These are phyloP conservation scores for Hesperophylax magnus DNA, from an alignment of 1,140 invertebrate species.

Conservation along the genomic window DNA sequence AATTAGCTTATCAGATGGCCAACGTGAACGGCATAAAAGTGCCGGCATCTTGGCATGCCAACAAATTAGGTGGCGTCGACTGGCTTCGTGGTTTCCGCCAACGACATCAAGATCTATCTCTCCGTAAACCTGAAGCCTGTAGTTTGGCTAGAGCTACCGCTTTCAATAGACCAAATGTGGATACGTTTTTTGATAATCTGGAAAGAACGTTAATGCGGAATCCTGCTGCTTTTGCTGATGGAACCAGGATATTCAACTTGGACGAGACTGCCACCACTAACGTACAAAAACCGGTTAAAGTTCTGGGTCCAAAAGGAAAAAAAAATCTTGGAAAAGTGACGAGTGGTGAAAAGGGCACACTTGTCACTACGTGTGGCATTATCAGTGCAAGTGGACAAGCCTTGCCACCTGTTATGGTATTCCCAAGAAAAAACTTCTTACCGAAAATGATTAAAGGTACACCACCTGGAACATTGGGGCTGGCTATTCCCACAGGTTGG, in stretches of 20 bases:
- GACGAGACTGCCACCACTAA: background rate
- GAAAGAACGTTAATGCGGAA: background rate
- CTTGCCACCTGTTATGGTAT: background rate
- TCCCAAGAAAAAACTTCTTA: background rate
- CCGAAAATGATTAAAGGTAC: background rate
- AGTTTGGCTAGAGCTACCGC: background rate
- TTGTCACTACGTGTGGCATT: background rate
- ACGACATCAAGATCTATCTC: background rate
- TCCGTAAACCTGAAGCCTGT: background rate
- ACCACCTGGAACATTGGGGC: background rate
- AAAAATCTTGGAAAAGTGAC: background rate
- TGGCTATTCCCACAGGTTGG: background rate
- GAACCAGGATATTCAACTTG: background rate
- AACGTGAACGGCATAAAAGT: background rate
- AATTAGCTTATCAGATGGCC: background rate
- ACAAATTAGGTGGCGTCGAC: background rate
- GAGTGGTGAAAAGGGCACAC: conserved; percentile 1
- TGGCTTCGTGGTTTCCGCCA: background rate
- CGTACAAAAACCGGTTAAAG: background rate
- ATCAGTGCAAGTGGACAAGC: background rate
- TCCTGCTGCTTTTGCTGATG: background rate
- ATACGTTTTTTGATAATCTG: background rate
- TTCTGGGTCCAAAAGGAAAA: background rate
- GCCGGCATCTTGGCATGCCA: background rate
- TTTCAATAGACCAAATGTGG: background rate